Base-by-base conservation (phyloP, 1,140 invertebrate genomes). In the Drepana arcuata region DNA sequence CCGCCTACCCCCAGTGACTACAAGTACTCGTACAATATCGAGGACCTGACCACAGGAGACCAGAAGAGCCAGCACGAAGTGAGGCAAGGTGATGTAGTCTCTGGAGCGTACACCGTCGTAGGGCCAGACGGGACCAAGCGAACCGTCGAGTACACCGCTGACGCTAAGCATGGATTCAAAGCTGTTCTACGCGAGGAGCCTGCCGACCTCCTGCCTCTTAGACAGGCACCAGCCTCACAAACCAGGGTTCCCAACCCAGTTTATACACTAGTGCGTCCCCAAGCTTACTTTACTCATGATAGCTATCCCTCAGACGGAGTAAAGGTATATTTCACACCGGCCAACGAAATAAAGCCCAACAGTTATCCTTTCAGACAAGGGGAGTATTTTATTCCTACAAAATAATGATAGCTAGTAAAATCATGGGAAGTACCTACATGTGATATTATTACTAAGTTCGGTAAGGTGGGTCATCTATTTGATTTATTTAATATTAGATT, bases 61-160 rank as follows among this genome's bases (percentile, higher is more conserved):
- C 80, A 83, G 9, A 89, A 90, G 55, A 85, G 83, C 34, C 84
- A 88, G 37, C 70, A 85, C 23, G 88, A 90, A 66, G 41, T 75
- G 5, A 79, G 87, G 30, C 82, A 83, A 41, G 88, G 87, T 4
- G 85, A 88, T 44, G 66, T 83, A 7, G 88, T 89, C 9, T 80
- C 81, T 24, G 88, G 88, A 15, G 71, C 78, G 7, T 89, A 89
- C 49, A 84, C 84, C 16, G 64, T 89, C 2, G 53, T 88, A 14
- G 87, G 89, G 44, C 84, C 88, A 7, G 88, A 92, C 60, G 90
- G 90, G 6, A 90, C 86, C 18, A 78, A 85, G 30, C 85, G 91
- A 16, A 88, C 87, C 16, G 91, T 92, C 2, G 86, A 91, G 18
- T 93, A 92, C 70, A 90, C 87, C 2, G 89, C 90, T 5, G 90